Evolutionary conservation across 2,113 vertebrate genomes (phyloP).

Genomic region (Sialia sialis): DNA sequence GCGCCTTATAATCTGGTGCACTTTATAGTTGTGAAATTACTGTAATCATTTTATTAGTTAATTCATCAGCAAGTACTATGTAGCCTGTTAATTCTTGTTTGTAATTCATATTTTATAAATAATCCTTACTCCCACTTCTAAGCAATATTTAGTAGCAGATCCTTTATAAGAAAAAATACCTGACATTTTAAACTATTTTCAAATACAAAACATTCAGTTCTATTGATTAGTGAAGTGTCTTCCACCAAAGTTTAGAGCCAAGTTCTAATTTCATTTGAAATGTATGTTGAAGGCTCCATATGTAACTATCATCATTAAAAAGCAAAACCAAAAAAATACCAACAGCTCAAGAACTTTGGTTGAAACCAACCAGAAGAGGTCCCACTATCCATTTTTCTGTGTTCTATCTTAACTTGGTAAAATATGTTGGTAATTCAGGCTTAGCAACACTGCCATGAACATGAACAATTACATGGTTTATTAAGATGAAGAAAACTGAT

Average conservation of each 20-base stretch:
- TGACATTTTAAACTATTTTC: not conserved
- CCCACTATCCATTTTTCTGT: not conserved
- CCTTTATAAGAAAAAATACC: not conserved
- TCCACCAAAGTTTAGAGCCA: not conserved
- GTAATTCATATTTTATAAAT: not conserved
- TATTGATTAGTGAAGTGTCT: not conserved
- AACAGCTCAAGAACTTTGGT: not conserved
- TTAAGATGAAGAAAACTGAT: not conserved
- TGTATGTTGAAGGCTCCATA: not conserved
- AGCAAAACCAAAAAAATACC: accelerated
- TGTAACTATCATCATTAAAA: not conserved
- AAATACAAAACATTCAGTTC: not conserved
- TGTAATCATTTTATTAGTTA: not conserved
- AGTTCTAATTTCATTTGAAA: not conserved
- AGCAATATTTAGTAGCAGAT: not conserved
- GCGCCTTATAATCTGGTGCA: no score
- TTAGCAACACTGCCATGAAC: not conserved
- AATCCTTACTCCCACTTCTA: not conserved
- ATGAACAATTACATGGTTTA: not conserved
- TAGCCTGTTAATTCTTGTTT: not conserved
- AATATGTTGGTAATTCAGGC: not conserved
- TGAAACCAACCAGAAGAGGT: not conserved
- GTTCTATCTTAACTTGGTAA: not conserved
- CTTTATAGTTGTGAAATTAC: no score
- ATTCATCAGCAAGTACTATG: not conserved